These are phyloP conservation scores for Nothobranchius kuhntae DNA, from an alignment of 2,113 vertebrate genomes.

Conservation along the genomic window DNA sequence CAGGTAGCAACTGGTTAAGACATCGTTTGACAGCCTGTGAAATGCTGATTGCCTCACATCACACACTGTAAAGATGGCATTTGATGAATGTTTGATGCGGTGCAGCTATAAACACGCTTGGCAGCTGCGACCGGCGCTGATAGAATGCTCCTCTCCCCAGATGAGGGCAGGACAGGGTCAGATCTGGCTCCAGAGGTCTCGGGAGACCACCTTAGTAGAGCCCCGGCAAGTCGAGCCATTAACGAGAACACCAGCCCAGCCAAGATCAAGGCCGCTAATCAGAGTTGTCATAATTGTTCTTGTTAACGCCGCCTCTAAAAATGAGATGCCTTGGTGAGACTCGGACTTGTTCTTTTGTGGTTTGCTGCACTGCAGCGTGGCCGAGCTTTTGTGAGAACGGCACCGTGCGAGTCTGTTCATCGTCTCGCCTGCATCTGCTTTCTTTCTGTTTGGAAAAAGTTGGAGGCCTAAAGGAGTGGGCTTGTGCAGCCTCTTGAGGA, in stretches of 20 bases:
- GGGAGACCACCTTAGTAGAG: constrained; percentile 69
- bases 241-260: constrained; percentile 57
- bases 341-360: constrained; percentile 47
- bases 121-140: constrained; percentile 75
- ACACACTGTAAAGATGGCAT: constrained; percentile 81
- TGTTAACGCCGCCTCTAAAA: constrained; percentile 65
- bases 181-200: constrained; percentile 64
- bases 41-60: constrained; percentile 84
- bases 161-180: constrained; percentile 74
- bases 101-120: constrained; percentile 82
- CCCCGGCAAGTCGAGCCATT: constrained; percentile 52
- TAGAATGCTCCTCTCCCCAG: constrained; percentile 63
- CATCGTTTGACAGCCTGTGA: constrained; percentile 82
- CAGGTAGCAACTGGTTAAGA: constrained; percentile 79
- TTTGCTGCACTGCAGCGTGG: constrained; percentile 62
- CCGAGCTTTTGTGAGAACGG: constrained; percentile 55
- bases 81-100: constrained; percentile 83
- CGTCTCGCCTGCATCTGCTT: constrained; percentile 71
- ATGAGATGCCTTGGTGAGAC: constrained; percentile 55
- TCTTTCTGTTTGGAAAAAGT: constrained; percentile 68
- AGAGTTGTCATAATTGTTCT: constrained; percentile 71
- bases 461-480: constrained; percentile 66
- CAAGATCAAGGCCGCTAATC: constrained; percentile 70
- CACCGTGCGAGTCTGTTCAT: constrained; percentile 58
- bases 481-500: constrained; percentile 65